These are phyloP conservation scores for Leptosomus discolor DNA, from an alignment of 2,113 vertebrate species.

Conservation along the genomic window DNA sequence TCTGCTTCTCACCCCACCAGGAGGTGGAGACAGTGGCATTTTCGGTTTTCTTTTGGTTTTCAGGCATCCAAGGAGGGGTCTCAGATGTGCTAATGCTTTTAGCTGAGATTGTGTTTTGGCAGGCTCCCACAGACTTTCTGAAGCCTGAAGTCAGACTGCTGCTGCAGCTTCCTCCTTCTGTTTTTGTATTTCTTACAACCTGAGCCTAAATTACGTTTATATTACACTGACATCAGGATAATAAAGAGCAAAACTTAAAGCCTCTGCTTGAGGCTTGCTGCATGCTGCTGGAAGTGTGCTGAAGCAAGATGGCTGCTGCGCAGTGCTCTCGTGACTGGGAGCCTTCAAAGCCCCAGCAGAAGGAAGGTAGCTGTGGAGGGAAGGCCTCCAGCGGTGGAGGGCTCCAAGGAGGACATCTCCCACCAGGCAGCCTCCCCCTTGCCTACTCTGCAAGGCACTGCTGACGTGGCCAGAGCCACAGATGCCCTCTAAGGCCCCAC, in stretches of 20 bases:
- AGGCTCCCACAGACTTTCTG: neutral
- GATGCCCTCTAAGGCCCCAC: rapidly evolving
- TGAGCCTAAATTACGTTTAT: neutral
- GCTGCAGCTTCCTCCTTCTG: neutral
- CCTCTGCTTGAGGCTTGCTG: neutral
- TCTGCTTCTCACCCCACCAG: neutral
- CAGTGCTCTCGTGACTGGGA: neutral
- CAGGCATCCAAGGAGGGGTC: neutral
- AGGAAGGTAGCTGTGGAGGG: rapidly evolving
- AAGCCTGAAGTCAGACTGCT: neutral
- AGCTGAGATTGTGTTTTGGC: neutral
- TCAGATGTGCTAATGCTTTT: neutral
- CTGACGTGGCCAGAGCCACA: neutral
- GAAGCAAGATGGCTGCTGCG: neutral
- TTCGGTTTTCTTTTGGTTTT: neutral
- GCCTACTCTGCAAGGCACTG: neutral
- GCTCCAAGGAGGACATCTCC: neutral
- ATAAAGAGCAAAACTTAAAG: neutral
- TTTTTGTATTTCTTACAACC: neutral
- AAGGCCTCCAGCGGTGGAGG: rapidly evolving
- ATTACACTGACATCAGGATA: neutral
- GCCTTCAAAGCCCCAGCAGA: neutral
- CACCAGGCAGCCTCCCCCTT: neutral
- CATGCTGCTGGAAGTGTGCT: neutral
- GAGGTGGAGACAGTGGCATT: neutral